Evolutionary conservation across 2,888 invertebrate species (phyloP), one percentile per base, ranked within the genome.

Genomic region (Conops quadrifasciatus): DNA sequence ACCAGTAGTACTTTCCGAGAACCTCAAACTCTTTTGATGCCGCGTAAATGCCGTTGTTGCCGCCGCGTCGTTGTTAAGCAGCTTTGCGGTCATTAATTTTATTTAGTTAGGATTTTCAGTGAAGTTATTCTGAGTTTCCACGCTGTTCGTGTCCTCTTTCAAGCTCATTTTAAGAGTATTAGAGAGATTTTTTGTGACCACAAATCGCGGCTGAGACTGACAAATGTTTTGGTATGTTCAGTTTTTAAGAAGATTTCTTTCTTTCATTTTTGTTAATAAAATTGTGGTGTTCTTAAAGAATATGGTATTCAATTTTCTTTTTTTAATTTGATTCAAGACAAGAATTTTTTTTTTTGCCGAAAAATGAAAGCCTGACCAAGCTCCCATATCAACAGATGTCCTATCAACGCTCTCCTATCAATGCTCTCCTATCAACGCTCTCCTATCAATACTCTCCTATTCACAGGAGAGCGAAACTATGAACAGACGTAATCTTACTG

Each of bases 51-150:
- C n/a, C n/a, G n/a, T 66, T 49, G 24, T 36, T 51, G 53, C 36
- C 15, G 51, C 19, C 49, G n/a, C 21, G 9, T 36, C 26, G 30
- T 51, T 36, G 28, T 51, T 66, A 66, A 66, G 66, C 66, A 5
- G 66, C 49, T 66, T 66, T 51, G 11, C 21, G 49, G 11, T 36
- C 49, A 53, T 66, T 53, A 51, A 15, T 53, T 53, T 53, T 51
- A 16, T 49, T 26, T 28, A 65, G 9, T 9, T 13, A 15, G 26
- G 21, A 21, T 2, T 63, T 21, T 63, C 24, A 62, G n/a, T 11
- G 45, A 19, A 24, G 28, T 28, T 58, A 15, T 24, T 11, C 11
- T 53, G 5, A 5, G 2, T 28, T 13, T 21, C 28, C 9, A 3
- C 24, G 15, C 15, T 58, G 15, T 16, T 28, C 24, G 16, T 9